A percentile compares a stretch with the other conserved stretches of the same genome.
phyloP scores from a whole-genome alignment of 2,888 invertebrate species.

The Pandemis corylana region DNA sequence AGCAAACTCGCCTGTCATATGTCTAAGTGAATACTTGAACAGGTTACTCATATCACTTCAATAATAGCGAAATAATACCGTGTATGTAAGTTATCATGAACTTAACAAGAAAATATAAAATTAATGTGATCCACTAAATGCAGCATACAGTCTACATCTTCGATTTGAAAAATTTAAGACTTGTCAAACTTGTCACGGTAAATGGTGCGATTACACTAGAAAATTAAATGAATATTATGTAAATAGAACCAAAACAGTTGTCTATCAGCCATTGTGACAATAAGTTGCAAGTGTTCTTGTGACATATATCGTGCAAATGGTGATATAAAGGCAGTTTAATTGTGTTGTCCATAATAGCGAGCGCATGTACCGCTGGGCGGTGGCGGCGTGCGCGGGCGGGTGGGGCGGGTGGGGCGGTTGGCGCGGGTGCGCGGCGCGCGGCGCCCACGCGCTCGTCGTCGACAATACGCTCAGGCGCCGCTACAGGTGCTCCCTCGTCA shows the following conservation, averaged over 20 bases:
- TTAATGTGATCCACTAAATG: too few species aligned
- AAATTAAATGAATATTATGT: too few species aligned
- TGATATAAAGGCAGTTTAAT: slow-evolving; percentile 44
- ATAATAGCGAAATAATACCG: not conserved
- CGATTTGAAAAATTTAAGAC: too few species aligned
- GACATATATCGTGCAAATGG: not conserved
- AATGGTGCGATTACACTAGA: too few species aligned
- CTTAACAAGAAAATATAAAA: too few species aligned
- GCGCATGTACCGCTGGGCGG: slow-evolving; percentile 73
- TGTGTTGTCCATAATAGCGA: slow-evolving; percentile 69
- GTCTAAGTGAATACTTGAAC: not conserved
- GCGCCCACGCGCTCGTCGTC: slow-evolving; percentile 70
- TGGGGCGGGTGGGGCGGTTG: slow-evolving; percentile 77
- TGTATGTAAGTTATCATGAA: too few species aligned
- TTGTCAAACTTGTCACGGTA: too few species aligned
- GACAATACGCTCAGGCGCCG: slow-evolving; percentile 73
- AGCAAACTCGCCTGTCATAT: not conserved
- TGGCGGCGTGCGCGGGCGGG: slow-evolving; percentile 71
- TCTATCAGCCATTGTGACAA: not conserved
- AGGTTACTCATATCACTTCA: not conserved
- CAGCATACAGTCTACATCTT: too few species aligned
- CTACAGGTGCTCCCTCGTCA: slow-evolving; percentile 66
- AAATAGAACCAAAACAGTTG: not conserved
- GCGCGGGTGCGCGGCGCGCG: slow-evolving; percentile 69
- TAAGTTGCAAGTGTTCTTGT: not conserved